Base-by-base conservation (phyloP, 2,113 vertebrate genomes). In the Cephalopterus ornatus region DNA sequence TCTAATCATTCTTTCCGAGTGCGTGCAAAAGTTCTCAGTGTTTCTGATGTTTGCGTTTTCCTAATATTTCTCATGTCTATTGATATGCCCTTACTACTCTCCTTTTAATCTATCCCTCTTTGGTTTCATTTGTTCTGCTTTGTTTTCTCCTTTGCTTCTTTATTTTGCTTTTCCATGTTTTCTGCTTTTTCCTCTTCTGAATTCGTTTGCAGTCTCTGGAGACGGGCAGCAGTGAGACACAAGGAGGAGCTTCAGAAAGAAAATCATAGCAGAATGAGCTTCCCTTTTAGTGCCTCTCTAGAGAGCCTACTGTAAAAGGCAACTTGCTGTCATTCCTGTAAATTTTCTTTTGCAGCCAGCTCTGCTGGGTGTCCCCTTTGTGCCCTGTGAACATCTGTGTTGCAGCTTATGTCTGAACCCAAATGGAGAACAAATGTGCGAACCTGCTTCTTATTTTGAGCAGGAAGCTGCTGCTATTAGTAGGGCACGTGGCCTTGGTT, bases 301-400 rank as follows among this genome's bases (percentile, higher is more conserved):
- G 89, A 85, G 92, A 95, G 10, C 56, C 39, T 92, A 55, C 50
- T 86, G 50, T 90, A 90, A 94, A 93, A 96, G 72, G 82, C 86
- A 94, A 71, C 90, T 95, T 72, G 93, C 95, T 94, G 93, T 95
- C 95, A 93, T 81, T 94, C 85, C 82, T 62, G 63, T 96, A 95
- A 88, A 90, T 97, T 94, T 96, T 93, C 93, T 88, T 95, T 75
- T 91, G 59, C 92, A 92, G 90, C 88, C 68, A 75, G 78, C 95
- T 92, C 96, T 94, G 92, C 71, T 95, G 93, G 93, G 82, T 67
- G 88, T 95, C 95, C 88, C 94, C 96, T 95, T 92, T 94, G 59
- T 96, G 95, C 93, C 95, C 95, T 96, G 75, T 56, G 93, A 95
- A 92, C 95, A 97, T 96, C 95, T 97, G 95, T 77, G 85, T 81